A percentile compares a stretch with the other conserved stretches of the same genome.
Conservation (phyloP, 2,113 vertebrate genomes). For the Burhinus bistriatus region DNA sequence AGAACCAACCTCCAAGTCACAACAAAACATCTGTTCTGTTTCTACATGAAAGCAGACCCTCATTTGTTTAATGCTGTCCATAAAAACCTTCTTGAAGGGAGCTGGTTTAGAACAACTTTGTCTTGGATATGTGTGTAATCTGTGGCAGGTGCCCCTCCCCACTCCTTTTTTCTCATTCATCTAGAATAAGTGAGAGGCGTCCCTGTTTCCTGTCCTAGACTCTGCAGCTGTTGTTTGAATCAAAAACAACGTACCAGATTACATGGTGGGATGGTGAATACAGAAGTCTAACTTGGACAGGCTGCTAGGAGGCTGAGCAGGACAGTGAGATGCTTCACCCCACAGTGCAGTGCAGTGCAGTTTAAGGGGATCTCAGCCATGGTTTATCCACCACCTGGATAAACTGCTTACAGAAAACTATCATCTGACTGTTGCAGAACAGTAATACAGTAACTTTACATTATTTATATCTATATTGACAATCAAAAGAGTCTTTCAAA, state of each 20-base stretch:
- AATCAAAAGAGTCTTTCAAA: neutral
- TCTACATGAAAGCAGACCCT: accelerated
- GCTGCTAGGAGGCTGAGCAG: neutral
- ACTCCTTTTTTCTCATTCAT: neutral
- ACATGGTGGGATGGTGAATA: neutral
- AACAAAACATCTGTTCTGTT: neutral
- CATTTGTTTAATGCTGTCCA: neutral
- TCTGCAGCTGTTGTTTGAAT: neutral
- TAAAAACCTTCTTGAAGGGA: neutral
- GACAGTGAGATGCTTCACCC: neutral
- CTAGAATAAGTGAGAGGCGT: neutral
- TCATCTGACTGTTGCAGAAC: neutral
- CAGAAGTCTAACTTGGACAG: neutral
- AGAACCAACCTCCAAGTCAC: neutral
- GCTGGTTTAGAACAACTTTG: neutral
- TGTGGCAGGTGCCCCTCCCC: neutral
- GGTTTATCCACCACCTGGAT: neutral
- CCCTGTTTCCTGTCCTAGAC: accelerated
- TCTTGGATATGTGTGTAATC: neutral
- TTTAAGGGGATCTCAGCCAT: neutral
- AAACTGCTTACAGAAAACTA: neutral
- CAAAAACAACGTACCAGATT: neutral
- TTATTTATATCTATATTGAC: neutral
- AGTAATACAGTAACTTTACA: neutral
- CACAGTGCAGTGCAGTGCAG: neutral